Conservation (phyloP, 2,888 invertebrate genomes). For the Herminia tarsipennalis region DNA sequence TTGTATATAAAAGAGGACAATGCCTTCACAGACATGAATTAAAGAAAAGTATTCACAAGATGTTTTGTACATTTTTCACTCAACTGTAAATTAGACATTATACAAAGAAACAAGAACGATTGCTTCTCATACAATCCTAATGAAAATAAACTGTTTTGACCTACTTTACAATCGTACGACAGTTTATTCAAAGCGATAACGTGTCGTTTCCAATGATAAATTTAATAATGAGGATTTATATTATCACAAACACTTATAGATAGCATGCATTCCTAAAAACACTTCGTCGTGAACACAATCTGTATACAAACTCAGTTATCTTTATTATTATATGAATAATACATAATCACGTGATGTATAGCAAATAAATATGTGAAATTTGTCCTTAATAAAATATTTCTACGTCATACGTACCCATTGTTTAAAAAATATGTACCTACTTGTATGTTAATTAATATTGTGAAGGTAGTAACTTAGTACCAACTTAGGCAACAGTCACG, state of each 20-base stretch:
- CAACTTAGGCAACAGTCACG: too few species aligned
- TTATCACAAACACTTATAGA: slow-evolving; percentile 47
- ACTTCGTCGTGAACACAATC: slow-evolving; percentile 30
- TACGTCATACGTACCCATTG: too few species aligned
- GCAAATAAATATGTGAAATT: slow-evolving; percentile 1
- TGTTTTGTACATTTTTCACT: neutral
- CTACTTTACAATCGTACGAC: slow-evolving; percentile 55
- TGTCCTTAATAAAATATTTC: slow-evolving; percentile 4
- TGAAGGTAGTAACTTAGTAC: too few species aligned
- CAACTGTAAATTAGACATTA: slow-evolving; percentile 11
- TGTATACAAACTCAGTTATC: slow-evolving; percentile 23
- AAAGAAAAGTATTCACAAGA: neutral
- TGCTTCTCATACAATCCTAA: slow-evolving; percentile 25
- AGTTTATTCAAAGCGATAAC: slow-evolving; percentile 46
- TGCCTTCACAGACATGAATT: neutral
- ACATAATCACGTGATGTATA: slow-evolving; percentile 36
- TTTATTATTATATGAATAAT: slow-evolving; percentile 29
- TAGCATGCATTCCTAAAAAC: slow-evolving; percentile 29
- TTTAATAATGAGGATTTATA: slow-evolving; percentile 52
- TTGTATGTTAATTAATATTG: too few species aligned
- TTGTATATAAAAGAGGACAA: too few species aligned
- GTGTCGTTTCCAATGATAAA: slow-evolving; percentile 50
- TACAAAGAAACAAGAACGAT: slow-evolving; percentile 15
- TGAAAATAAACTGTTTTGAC: slow-evolving; percentile 51
- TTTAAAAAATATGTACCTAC: too few species aligned